phyloP scores from a whole-genome alignment of 2,888 invertebrate species.

The Prenolepis imparis region DNA sequence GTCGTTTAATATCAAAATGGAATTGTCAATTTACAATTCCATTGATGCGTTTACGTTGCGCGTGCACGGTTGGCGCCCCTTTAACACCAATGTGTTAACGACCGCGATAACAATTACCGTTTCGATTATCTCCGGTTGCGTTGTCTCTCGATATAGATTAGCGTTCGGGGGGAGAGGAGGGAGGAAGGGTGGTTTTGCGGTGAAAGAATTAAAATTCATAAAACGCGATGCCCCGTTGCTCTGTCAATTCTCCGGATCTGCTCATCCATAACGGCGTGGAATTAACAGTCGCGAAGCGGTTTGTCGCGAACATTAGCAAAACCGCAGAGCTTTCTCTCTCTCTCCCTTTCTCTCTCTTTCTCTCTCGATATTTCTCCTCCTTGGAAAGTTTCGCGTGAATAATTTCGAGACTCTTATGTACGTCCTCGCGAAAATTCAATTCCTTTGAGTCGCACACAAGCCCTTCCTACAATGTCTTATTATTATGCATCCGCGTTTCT shows the following conservation, averaged over 20 bases:
- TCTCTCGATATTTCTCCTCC: neutral
- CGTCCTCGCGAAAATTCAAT: neutral
- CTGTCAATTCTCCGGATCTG: neutral
- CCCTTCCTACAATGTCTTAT: neutral
- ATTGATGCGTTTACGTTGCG: constrained; percentile 32
- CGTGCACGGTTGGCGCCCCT: neutral
- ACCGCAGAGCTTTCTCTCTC: neutral
- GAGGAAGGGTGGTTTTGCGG: constrained; percentile 41
- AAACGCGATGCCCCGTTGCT: neutral
- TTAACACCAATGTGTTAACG: constrained; percentile 71
- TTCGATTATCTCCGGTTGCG: constrained; percentile 70
- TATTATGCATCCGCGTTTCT: constrained; percentile 38
- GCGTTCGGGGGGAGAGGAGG: constrained; percentile 16
- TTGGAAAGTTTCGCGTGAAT: neutral
- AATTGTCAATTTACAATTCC: constrained; percentile 75
- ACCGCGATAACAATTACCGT: constrained; percentile 77
- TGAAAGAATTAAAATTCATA: constrained; percentile 54
- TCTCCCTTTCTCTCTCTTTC: too few relatives aligned
- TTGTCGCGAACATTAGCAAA: neutral
- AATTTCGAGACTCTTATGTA: neutral
- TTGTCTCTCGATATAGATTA: constrained; percentile 61
- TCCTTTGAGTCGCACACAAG: neutral
- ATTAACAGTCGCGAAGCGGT: neutral
- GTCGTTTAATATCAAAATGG: constrained; percentile 70
- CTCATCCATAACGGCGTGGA: neutral